phyloP scores from a whole-genome alignment of 1,140 invertebrate species.

The Zaprionus lachaisei region DNA sequence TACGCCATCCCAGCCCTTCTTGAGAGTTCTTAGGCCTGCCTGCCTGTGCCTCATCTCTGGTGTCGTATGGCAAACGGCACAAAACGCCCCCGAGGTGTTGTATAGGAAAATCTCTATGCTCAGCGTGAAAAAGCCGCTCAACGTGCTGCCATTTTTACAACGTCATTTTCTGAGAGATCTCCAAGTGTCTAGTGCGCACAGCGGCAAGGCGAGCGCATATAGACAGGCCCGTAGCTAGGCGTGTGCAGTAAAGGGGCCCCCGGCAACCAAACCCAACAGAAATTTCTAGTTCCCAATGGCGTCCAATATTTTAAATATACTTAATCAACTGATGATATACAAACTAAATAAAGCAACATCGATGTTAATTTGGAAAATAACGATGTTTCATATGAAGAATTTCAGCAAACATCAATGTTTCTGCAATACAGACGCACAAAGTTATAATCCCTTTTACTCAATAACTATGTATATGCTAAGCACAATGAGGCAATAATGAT shows the following conservation, averaged over 20 bases:
- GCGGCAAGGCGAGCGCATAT: neutral
- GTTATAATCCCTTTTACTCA: no score
- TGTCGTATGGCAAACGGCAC: conserved; percentile 73
- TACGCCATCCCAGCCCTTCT: conserved; percentile 54
- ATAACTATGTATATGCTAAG: no score
- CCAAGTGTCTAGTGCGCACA: conserved; percentile 36
- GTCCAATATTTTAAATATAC: no score
- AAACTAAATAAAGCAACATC: no score
- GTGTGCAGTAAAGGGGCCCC: neutral
- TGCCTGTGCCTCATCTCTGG: conserved; percentile 43
- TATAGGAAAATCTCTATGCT: conserved; percentile 68
- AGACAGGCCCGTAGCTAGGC: conserved; percentile 3
- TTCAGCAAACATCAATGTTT: no score
- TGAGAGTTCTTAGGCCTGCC: conserved; percentile 26
- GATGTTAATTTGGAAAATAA: no score
- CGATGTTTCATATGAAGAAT: no score
- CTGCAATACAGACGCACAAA: no score
- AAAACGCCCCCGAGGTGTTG: conserved; percentile 80
- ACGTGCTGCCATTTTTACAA: conserved; percentile 65
- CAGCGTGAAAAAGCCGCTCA: conserved; percentile 58
- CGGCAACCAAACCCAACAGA: no score
- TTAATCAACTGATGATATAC: no score
- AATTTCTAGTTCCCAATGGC: no score
- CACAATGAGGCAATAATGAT: no score
- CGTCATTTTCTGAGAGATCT: conserved; percentile 65